These are phyloP conservation scores for Brachypterus glaber DNA, from an alignment of 2,888 invertebrate species.

Conservation along the genomic window DNA sequence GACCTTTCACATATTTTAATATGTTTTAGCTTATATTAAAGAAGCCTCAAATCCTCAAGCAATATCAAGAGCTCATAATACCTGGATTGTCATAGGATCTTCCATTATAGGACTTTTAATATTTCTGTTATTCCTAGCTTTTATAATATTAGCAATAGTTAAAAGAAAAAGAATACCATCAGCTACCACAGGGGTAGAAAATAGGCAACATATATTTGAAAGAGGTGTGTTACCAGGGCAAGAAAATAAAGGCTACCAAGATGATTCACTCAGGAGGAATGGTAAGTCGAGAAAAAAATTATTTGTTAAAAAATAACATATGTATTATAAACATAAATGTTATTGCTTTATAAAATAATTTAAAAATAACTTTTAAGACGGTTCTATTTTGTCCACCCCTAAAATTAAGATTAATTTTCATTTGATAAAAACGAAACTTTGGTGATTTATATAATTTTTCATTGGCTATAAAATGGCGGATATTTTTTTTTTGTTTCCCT, in stretches of 20 bases:
- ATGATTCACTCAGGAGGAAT: conserved; percentile 24
- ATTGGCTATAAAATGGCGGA: too few species aligned
- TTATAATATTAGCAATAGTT: conserved; percentile 44
- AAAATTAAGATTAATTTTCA: too few species aligned
- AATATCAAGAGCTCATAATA: conserved; percentile 44
- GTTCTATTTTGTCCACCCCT: too few species aligned
- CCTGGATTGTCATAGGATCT: conserved; percentile 57
- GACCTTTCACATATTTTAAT: neutral
- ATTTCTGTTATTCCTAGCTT: conserved; percentile 46
- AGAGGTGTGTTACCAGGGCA: conserved; percentile 30
- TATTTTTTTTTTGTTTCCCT: too few species aligned
- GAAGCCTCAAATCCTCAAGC: conserved; percentile 51
- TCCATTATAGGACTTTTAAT: conserved; percentile 51
- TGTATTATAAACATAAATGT: too few species aligned
- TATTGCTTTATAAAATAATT: too few species aligned
- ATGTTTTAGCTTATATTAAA: conserved; percentile 55
- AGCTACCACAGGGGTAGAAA: conserved; percentile 28
- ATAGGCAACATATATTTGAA: conserved; percentile 35
- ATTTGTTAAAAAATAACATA: too few species aligned
- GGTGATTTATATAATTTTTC: too few species aligned
- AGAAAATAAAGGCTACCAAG: conserved; percentile 34
- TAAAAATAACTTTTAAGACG: too few species aligned
- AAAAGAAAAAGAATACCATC: conserved; percentile 40
- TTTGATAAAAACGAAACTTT: too few species aligned
- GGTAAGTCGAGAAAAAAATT: too few species aligned